Conservation (phyloP, 1,140 invertebrate genomes). For the Atta colombica region DNA sequence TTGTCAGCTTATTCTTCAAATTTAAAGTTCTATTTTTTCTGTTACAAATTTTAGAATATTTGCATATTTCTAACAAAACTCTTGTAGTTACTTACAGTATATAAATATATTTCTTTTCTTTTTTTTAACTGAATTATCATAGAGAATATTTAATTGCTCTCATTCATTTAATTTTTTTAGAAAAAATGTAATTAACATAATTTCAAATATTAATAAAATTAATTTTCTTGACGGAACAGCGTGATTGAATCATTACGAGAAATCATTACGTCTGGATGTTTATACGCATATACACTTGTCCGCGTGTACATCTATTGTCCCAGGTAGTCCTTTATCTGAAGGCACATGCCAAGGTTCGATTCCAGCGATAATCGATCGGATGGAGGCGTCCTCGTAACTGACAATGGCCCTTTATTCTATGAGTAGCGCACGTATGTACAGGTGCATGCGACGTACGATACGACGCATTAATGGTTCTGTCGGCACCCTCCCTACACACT, state of each 20-base stretch:
- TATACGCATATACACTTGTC: conserved; percentile 34
- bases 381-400: conserved; percentile 56
- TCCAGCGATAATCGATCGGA: conserved; percentile 72
- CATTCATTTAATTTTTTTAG: conserved; percentile 23
- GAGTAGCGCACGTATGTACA: conserved; percentile 57
- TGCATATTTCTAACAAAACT: neutral
- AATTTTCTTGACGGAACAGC: conserved; percentile 59
- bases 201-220: conserved; percentile 24
- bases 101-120: neutral
- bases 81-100: neutral
- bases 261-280: conserved; percentile 34
- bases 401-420: conserved; percentile 66
- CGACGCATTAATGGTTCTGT: conserved; percentile 39
- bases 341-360: conserved; percentile 64
- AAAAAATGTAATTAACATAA: conserved; percentile 9
- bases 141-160: neutral
- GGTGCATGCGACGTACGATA: conserved; percentile 58
- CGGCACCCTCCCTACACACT: neutral
- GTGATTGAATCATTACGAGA: neutral
- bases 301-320: conserved; percentile 58
- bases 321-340: conserved; percentile 61
- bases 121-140: neutral
- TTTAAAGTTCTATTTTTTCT: conserved; percentile 11
- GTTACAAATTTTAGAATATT: conserved; percentile 19
- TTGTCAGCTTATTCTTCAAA: neutral